Evolutionary conservation across 1,140 invertebrate genomes (phyloP).

Genomic region (Dysdera silvatica): DNA sequence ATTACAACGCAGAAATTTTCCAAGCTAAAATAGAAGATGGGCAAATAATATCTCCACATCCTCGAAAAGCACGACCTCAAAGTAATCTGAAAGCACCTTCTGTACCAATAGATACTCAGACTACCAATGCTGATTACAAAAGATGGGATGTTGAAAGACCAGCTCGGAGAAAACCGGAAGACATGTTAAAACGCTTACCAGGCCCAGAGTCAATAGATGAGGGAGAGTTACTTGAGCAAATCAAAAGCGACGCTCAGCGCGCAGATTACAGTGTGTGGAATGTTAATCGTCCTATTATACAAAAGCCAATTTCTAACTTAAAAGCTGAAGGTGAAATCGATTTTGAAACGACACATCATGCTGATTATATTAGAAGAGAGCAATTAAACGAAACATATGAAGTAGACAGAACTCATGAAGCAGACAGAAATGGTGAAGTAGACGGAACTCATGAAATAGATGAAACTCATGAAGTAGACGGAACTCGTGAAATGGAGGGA

Average conservation of each 20-base stretch:
- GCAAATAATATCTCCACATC: background rate
- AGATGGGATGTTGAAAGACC: conserved; percentile 22
- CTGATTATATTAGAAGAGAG: background rate
- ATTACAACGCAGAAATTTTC: conserved; percentile 4
- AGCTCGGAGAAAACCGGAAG: background rate
- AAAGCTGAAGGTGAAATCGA: background rate
- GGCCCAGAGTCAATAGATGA: background rate
- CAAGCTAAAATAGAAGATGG: background rate
- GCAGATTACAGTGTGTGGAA: conserved; percentile 13
- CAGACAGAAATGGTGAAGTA: background rate
- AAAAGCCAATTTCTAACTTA: conserved; percentile 6
- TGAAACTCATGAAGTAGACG: background rate
- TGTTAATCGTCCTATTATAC: background rate
- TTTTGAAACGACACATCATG: conserved; percentile 2
- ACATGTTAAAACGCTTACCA: background rate
- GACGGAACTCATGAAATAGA: conserved; percentile 12
- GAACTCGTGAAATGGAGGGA: background rate
- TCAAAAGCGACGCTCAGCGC: conserved; percentile 1
- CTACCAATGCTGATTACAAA: conserved; percentile 18
- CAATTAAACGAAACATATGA: background rate
- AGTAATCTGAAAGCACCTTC: conserved; percentile 16
- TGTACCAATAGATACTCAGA: conserved; percentile 10
- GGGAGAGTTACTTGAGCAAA: background rate
- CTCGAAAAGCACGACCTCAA: background rate
- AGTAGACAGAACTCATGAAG: background rate